These are phyloP conservation scores for Scomber japonicus DNA, from an alignment of 2,113 vertebrate genomes.

Conservation along the genomic window DNA sequence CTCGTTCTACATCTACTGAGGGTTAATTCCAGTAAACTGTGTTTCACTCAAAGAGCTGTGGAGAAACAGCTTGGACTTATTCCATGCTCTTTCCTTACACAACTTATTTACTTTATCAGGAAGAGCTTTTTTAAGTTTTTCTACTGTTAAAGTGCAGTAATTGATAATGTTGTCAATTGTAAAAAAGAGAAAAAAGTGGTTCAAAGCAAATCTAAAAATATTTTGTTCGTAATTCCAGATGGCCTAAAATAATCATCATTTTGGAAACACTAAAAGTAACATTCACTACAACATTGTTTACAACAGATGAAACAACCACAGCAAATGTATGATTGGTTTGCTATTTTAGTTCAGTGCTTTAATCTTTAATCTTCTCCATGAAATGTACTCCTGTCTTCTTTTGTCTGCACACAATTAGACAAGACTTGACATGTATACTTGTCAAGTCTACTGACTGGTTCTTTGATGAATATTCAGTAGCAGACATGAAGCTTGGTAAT, in stretches of 20 bases:
- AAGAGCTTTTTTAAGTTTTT: conserved; percentile 37
- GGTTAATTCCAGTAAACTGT: conserved; percentile 49
- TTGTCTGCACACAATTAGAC: background rate
- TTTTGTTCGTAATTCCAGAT: conserved; percentile 22
- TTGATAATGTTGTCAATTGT: conserved; percentile 14
- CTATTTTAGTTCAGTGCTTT: background rate
- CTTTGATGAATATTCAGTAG: conserved; percentile 35
- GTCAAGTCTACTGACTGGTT: conserved; percentile 38
- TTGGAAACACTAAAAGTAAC: background rate
- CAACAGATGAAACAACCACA: background rate
- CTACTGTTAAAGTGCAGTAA: conserved; percentile 1
- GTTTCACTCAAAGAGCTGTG: conserved; percentile 62
- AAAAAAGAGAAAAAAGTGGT: conserved; percentile 11
- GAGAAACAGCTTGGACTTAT: conserved; percentile 68
- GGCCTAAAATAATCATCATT: background rate
- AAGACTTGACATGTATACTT: conserved; percentile 27
- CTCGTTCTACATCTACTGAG: conserved; percentile 53
- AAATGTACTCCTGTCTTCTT: background rate
- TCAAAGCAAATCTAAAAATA: conserved; percentile 16
- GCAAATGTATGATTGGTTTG: background rate
- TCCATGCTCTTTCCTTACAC: conserved; percentile 56
- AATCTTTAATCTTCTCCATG: conserved; percentile 4
- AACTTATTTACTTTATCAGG: conserved; percentile 43
- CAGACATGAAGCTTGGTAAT: conserved; percentile 12
- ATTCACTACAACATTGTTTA: background rate